These are phyloP conservation scores for Phataginus tricuspis DNA, from an alignment of 2,797 vertebrate species.

Conservation along the genomic window DNA sequence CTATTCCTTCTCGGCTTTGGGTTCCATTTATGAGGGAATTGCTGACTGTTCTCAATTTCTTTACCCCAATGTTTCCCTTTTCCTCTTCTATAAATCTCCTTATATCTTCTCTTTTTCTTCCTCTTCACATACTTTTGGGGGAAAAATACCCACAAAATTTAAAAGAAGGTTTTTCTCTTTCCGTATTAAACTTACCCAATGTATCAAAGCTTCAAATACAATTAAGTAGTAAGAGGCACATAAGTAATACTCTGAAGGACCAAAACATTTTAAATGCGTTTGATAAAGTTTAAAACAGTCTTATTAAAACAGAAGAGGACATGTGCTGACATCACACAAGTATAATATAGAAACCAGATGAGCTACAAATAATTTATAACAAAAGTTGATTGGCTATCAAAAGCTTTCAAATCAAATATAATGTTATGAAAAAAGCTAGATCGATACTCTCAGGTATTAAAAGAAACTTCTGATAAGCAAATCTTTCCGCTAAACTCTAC, in stretches of 20 bases:
- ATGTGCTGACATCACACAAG: not conserved
- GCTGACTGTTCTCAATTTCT: not conserved
- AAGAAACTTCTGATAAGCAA: slow-evolving; percentile 38
- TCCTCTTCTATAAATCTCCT: not conserved
- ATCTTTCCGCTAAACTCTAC: slow-evolving; percentile 21
- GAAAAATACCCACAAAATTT: not conserved
- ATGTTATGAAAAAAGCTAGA: slow-evolving; percentile 14
- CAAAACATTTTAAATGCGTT: not conserved
- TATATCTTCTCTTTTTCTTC: not conserved
- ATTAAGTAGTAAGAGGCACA: not conserved
- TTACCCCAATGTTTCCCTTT: not conserved
- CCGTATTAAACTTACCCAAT: not conserved
- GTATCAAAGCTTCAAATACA: slow-evolving; percentile 27
- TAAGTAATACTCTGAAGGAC: not conserved
- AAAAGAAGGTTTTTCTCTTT: not conserved
- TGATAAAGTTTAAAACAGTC: slow-evolving; percentile 5
- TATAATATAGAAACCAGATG: not conserved
- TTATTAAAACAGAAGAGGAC: slow-evolving; percentile 21
- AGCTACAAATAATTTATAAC: slow-evolving; percentile 14
- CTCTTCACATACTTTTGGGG: not conserved
- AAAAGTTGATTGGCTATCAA: not conserved
- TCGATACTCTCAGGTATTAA: not conserved
- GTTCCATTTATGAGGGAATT: not conserved
- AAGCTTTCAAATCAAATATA: slow-evolving; percentile 48
- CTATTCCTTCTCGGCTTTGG: slow-evolving; percentile 29